phyloP scores from a whole-genome alignment of 2,888 invertebrate genomes.

The Frankliniella intonsa region DNA sequence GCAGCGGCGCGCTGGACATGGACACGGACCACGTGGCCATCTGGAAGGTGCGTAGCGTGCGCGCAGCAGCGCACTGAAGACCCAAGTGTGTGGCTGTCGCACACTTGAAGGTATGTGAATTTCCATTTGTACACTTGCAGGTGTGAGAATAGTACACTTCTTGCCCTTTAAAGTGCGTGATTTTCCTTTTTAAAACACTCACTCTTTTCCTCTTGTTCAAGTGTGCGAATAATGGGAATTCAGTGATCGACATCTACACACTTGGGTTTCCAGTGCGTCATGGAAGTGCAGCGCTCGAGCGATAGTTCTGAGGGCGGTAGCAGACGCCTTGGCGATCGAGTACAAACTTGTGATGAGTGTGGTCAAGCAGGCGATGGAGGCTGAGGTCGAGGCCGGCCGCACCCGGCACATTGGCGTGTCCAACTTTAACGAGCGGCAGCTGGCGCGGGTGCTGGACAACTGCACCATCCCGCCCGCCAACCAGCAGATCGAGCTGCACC shows the following conservation, averaged over 20 bases:
- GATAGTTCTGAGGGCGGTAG: no score
- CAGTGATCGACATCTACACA: no score
- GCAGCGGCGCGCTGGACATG: slow-evolving; percentile 48
- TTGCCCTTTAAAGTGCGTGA: not conserved
- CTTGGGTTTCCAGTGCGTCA: no score
- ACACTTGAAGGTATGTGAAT: no score
- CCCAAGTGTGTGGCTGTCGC: no score
- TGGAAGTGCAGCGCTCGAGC: no score
- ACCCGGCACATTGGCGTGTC: slow-evolving; percentile 78
- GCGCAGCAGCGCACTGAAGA: no score
- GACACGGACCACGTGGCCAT: slow-evolving; percentile 60
- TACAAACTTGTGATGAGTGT: not conserved
- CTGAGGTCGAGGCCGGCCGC: slow-evolving; percentile 62
- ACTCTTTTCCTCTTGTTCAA: not conserved
- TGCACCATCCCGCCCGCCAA: slow-evolving; percentile 59
- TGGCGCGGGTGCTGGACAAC: slow-evolving; percentile 58
- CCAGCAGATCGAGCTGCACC: slow-evolving; percentile 53
- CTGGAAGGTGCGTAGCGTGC: slow-evolving; percentile 64
- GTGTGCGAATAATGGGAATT: not conserved
- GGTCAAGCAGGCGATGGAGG: slow-evolving; percentile 56
- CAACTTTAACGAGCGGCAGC: slow-evolving; percentile 72
- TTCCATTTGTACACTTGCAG: no score
- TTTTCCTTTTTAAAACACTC: not conserved
- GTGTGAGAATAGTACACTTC: no score
- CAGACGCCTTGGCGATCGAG: no score